Evolutionary conservation across 1,140 invertebrate species (phyloP), one percentile per base, ranked within the genome.

Genomic region (Pseudachorutes palmiensis): DNA sequence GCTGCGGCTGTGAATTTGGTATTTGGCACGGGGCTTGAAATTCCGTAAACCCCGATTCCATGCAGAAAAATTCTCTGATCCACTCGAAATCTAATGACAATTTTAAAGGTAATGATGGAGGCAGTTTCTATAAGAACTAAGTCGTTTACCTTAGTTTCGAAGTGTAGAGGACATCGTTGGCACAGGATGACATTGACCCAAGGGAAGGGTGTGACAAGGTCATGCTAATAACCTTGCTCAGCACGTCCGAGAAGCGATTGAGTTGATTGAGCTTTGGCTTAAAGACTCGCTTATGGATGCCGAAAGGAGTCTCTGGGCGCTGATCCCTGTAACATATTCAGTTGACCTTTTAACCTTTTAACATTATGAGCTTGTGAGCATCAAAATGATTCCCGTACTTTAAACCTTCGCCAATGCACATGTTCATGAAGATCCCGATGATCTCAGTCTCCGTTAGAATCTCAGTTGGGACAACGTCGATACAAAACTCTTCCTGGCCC

Each of bases 401-500:
- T n/a, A 62, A 22, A 22, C 69, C 70, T 2, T 24, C 24, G 16
- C 64, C 32, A n/a, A 91, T 83, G 33, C 87, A 90, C 73, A 90
- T 91, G 79, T 91, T 89, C 9, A 92, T 82, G 76, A 93, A 93
- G 12, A 93, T 76, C 66, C 88, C 85, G 1, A 93, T 87, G 5
- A 87, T 80, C 77, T 92, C 89, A 68, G 84, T 77, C 75, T 92
- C 88, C 62, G 86, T 86, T 0, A 94, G 78, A 24, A 94, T 78
- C 19, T 87, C 86, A 73, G 84, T 87, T 74, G 88, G 87, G 5
- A 89, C 91, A 14, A 89, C 85, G 5, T 88, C 87, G 74, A 85
- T 82, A 0, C 90, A 90, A 80, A 94, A 94, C 78, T 94, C 91
- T 77, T 93, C 89, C 2, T 90, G 85, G 0, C 86, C 88, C 90